Evolutionary conservation across 1,140 invertebrate genomes (phyloP).

Genomic region (Pinna nobilis): DNA sequence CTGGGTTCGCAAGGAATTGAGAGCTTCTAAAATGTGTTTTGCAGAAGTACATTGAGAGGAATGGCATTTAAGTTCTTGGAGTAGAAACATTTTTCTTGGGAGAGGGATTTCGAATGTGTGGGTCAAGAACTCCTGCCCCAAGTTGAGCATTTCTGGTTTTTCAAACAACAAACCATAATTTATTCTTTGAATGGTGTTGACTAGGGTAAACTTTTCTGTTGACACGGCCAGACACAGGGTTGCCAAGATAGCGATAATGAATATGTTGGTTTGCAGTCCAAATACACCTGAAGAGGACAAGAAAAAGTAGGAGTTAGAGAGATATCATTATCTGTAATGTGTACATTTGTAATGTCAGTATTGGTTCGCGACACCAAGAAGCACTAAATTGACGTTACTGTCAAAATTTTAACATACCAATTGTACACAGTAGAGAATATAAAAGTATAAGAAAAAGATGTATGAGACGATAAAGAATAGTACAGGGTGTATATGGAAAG

Average conservation of each 20-base stretch:
- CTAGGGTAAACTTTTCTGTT: too few relatives aligned
- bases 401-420: slow-evolving; percentile 7
- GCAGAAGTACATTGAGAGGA: neutral
- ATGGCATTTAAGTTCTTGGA: neutral
- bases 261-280: neutral
- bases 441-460: neutral
- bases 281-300: neutral
- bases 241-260: neutral
- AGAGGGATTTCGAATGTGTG: slow-evolving; percentile 20
- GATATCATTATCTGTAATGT: neutral
- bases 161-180: neutral
- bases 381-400: slow-evolving; percentile 15
- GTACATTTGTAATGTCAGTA: neutral
- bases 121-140: slow-evolving; percentile 8
- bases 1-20: slow-evolving; percentile 15
- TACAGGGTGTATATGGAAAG: neutral
- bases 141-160: neutral
- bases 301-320: neutral
- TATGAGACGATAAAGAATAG: neutral
- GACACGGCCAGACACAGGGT: too few relatives aligned
- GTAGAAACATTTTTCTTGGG: neutral
- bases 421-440: neutral
- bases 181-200: neutral
- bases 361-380: neutral
- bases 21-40: neutral